Base-by-base conservation (phyloP, 1,140 invertebrate genomes). In the Heliothis subflexa region DNA sequence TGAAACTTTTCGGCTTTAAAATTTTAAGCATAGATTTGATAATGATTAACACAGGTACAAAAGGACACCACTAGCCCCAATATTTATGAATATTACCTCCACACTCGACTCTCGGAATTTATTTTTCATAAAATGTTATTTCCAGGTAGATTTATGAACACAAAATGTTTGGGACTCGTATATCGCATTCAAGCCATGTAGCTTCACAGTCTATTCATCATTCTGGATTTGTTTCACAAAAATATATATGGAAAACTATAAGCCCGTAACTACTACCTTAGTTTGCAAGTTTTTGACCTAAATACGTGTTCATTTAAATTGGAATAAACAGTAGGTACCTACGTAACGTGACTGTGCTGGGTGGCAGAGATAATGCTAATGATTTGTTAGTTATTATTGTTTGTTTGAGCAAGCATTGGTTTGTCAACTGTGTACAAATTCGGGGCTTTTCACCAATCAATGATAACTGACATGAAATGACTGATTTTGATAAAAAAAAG, bases 131-230 rank as follows among this genome's bases (percentile, higher is more conserved):
- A 40, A 40, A 40, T 40, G 33, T 40, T n/a, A 40, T 40, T 40
- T 40, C 33, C 33, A 40, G 33, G 33, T 40, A 40, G 33, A 40
- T 40, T 40, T 40, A 40, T 40, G 33, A 40, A 40, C 33, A 40
- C 5, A 40, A 40, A 40, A 12, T 64, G 40, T 18, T 2, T 47
- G 9, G 12, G 45, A 64, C 1, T 11, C n/a, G n/a, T 16, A 47
- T 64, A 64, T 64, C 61, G 61, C 61, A 47, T 47, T 18, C 61
- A 47, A 64, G 33, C n/a, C n/a, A 18, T 21, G 61, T 64, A 64
- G 47, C 3, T 68, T 28, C 11, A 25, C 18, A 52, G 16, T 50
- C 64, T 28, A 68, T 68, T 68, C 64, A 50, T 68, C 64, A 68
- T 68, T 25, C 64, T 1, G 47, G 18, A 25, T 68, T 68, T 68